These are phyloP conservation scores for Cheirogaleus major DNA, from an alignment of 2,797 vertebrate species.

Conservation along the genomic window DNA sequence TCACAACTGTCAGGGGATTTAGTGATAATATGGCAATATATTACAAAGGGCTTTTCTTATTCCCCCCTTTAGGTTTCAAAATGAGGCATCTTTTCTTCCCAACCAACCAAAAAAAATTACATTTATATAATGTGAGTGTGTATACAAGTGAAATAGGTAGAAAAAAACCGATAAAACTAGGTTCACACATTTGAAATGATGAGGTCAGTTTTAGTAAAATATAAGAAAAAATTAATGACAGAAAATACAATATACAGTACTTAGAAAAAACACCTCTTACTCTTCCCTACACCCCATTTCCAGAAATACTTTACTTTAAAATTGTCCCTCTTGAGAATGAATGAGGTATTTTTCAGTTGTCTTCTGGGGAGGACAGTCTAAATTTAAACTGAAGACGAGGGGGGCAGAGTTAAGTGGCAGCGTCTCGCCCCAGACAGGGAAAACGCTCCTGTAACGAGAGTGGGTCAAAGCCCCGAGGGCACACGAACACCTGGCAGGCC, in stretches of 20 bases:
- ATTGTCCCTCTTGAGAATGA: conserved; percentile 79
- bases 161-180: conserved; percentile 78
- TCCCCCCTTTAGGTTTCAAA: conserved; percentile 89
- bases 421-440: conserved; percentile 47
- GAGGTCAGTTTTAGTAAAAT: conserved; percentile 83
- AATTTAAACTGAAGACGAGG: conserved; percentile 78
- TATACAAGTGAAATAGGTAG: conserved; percentile 46
- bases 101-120: conserved; percentile 66
- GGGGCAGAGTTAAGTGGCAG: conserved; percentile 35
- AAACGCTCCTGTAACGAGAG: conserved; percentile 37
- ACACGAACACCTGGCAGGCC: not conserved
- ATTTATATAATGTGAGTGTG: conserved; percentile 49
- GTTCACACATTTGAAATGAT: conserved; percentile 78
- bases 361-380: conserved; percentile 74
- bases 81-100: conserved; percentile 87
- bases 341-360: conserved; percentile 69
- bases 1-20: conserved; percentile 92
- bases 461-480: conserved; percentile 69
- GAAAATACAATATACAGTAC: conserved; percentile 75
- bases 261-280: conserved; percentile 63
- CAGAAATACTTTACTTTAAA: conserved; percentile 81
- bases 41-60: conserved; percentile 91
- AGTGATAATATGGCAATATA: conserved; percentile 93
- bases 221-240: conserved; percentile 76
- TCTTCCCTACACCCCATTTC: conserved; percentile 58